Percentiles rank a stretch among this genome's conserved stretches.
phyloP scores from a whole-genome alignment of 2,888 invertebrate species.

The Patella depressa region DNA sequence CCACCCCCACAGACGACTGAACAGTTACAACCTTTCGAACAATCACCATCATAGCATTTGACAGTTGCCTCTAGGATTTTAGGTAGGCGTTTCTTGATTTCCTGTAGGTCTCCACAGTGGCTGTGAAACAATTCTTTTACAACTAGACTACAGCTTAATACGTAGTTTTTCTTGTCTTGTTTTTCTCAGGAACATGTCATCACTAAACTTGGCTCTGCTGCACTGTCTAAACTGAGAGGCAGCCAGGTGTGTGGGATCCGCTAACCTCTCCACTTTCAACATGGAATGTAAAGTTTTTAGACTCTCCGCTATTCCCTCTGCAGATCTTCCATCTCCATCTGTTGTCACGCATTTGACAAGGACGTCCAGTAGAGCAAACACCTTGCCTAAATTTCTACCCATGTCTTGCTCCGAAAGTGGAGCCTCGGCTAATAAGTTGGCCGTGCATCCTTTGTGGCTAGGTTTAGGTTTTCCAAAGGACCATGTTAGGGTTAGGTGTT shows the following conservation, averaged over 20 bases:
- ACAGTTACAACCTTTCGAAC: not conserved
- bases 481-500: too few relatives aligned
- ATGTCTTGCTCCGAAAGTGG: slow-evolving; percentile 11
- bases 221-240: not conserved
- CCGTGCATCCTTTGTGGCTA: slow-evolving; percentile 25
- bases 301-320: not conserved
- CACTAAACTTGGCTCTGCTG: not conserved
- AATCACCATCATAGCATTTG: not conserved
- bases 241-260: not conserved
- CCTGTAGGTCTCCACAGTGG: too few relatives aligned
- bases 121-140: too few relatives aligned
- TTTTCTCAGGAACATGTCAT: not conserved
- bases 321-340: not conserved
- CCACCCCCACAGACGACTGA: too few relatives aligned
- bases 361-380: not conserved
- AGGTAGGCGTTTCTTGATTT: not conserved
- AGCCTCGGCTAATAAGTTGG: slow-evolving; percentile 10
- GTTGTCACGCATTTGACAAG: not conserved
- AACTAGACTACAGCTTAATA: too few relatives aligned
- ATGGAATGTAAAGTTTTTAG: not conserved
- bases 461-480: too few relatives aligned
- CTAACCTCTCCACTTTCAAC: not conserved
- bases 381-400: not conserved
- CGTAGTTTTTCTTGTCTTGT: too few relatives aligned
- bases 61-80: not conserved